phyloP scores from a whole-genome alignment of 23 tunicate species.

The Styela clava region DNA sequence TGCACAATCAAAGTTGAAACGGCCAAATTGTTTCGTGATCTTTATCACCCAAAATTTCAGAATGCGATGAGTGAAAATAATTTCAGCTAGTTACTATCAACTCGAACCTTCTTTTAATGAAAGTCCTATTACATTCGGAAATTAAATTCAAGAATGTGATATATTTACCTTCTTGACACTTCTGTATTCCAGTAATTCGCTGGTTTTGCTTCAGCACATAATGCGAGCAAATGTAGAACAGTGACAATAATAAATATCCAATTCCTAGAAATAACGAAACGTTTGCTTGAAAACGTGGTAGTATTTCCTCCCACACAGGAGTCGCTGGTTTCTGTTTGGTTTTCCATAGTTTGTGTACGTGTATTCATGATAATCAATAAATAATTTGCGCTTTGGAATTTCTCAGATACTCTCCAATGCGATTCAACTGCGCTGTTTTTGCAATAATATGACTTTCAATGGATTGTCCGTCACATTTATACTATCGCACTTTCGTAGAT shows the following conservation, averaged over 20 bases:
- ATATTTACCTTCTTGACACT: background rate
- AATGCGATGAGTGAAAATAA: too few relatives aligned
- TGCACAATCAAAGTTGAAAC: too few relatives aligned
- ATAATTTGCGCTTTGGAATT: background rate
- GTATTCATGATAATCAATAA: background rate
- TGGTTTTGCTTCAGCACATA: conserved; percentile 5
- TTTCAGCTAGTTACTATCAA: too few relatives aligned
- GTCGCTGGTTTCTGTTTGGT: too few relatives aligned
- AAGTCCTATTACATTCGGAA: too few relatives aligned
- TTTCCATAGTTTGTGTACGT: background rate
- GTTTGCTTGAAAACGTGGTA: too few relatives aligned
- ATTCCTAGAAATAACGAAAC: background rate
- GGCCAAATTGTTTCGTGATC: too few relatives aligned
- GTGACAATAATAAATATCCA: background rate
- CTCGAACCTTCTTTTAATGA: too few relatives aligned
- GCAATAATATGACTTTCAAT: background rate
- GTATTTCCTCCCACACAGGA: too few relatives aligned
- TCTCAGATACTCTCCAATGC: background rate
- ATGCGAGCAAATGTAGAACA: background rate
- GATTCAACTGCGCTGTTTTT: background rate
- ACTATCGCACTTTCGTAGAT: background rate
- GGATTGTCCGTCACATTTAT: background rate
- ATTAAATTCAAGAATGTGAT: too few relatives aligned
- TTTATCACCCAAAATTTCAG: too few relatives aligned
- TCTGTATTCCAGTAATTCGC: background rate